Percentiles rank a stretch among this genome's conserved stretches.
Conservation (phyloP, 2,888 invertebrate genomes). For the Synergus laeviventris region DNA sequence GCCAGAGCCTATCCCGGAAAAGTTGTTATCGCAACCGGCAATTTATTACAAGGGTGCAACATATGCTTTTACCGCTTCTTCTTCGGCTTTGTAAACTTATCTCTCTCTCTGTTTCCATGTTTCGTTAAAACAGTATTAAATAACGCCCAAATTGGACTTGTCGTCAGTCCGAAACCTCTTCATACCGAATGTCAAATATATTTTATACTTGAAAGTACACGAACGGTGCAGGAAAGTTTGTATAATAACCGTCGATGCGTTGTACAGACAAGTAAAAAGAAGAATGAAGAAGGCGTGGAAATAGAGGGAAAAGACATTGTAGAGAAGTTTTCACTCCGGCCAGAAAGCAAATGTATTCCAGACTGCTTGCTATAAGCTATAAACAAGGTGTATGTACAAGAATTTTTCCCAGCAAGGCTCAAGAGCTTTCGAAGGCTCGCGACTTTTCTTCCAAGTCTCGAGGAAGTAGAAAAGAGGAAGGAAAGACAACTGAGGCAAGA, state of each 20-base stretch:
- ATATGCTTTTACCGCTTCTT: conserved; percentile 37
- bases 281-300: neutral
- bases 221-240: too few species aligned
- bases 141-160: neutral
- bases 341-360: conserved; percentile 48
- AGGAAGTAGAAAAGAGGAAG: conserved; percentile 17
- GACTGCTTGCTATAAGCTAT: conserved; percentile 52
- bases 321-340: conserved; percentile 53
- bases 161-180: neutral
- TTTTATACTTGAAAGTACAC: neutral
- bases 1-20: conserved; percentile 29
- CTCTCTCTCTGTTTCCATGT: conserved; percentile 12
- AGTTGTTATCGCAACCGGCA: conserved; percentile 36
- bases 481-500: conserved; percentile 34
- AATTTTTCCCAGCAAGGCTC: conserved; percentile 54
- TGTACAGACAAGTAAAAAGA: conserved; percentile 9
- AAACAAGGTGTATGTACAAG: conserved; percentile 55
- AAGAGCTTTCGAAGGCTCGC: conserved; percentile 51
- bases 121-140: neutral
- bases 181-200: neutral
- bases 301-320: conserved; percentile 37
- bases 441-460: conserved; percentile 41
- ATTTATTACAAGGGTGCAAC: conserved; percentile 33
- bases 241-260: conserved; percentile 19
- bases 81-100: conserved; percentile 11